Evolutionary conservation across 2,888 invertebrate genomes (phyloP).

Genomic region (Eupithecia insigniata): DNA sequence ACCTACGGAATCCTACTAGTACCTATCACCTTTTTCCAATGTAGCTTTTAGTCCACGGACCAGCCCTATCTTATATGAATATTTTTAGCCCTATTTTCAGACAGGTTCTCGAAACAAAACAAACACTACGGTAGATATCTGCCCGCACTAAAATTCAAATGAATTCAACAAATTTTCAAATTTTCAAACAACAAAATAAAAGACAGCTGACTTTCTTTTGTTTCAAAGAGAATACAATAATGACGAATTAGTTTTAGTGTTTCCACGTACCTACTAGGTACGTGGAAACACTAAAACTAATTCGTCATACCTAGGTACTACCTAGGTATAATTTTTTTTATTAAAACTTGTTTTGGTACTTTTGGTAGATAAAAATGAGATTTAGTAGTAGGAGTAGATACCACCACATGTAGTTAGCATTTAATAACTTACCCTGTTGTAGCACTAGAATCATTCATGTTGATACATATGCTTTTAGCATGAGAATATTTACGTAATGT

Average conservation of each 20-base stretch:
- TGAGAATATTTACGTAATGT: neutral
- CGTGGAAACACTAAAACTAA: too few relatives aligned
- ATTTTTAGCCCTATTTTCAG: neutral
- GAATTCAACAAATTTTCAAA: neutral
- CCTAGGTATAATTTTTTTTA: too few relatives aligned
- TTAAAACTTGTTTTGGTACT: too few relatives aligned
- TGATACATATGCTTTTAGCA: neutral
- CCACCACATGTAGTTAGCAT: neutral
- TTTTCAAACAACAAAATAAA: neutral
- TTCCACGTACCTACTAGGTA: too few relatives aligned
- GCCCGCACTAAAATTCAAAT: neutral
- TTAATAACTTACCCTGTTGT: neutral
- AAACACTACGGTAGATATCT: neutral
- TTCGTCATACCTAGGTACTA: too few relatives aligned
- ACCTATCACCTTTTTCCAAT: neutral
- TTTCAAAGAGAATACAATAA: too few relatives aligned
- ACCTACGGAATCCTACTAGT: neutral
- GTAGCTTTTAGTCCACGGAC: neutral
- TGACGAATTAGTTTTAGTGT: neutral
- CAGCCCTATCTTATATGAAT: too few relatives aligned
- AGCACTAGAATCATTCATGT: neutral
- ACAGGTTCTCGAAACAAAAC: neutral
- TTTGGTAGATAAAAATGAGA: neutral
- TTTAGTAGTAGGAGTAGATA: neutral
- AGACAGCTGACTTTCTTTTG: neutral